Evolutionary conservation across 2,797 vertebrate genomes (phyloP), one percentile per base, ranked within the genome.

Genomic region (Emys orbicularis): DNA sequence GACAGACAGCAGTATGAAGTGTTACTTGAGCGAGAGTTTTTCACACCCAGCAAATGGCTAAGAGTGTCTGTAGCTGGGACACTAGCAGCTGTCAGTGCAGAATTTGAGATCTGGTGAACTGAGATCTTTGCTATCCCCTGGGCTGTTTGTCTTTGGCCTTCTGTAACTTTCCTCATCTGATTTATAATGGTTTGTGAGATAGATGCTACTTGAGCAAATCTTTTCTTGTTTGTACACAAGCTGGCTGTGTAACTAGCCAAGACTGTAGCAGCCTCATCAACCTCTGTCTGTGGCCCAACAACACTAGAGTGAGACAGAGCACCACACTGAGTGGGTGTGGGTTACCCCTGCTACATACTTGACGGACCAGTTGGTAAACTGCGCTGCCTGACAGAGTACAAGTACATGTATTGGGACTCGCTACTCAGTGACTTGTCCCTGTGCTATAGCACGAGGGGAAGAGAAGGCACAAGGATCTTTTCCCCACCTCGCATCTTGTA

Each of bases 281-380:
- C 41, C 2, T 0, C 1, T 61, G 57, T 0, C 49, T 90, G 59
- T 37, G 57, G 50, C 56, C 57, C 57, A 31, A 37, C 74, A 25
- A 0, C 44, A 0, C 54, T 79, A 0, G 5, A 85, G 9, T 34
- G 6, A 31, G 10, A 23, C 23, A 37, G 12, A 31, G 81, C 23
- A 47, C 47, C 92, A 79, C 44, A 76, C 52, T 23, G 81, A 84
- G 41, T 86, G 37, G 44, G 12, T 6, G 3, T 44, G 25, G 18
- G 21, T 19, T 59, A 76, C 25, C 41, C 12, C 23, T 44, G 72
- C 72, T 76, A 47, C 13, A 29, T 47, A 44, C 72, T 29, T 29
- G 37, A 47, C 4, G 6, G 41, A 68, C n/a, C 61, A 37, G 61
- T 37, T 68, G 61, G n/a, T 68, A 37, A 68, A n/a, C 23, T 27